These are phyloP conservation scores for Gymnorhina tibicen DNA, from an alignment of 2,113 vertebrate genomes.

Conservation along the genomic window DNA sequence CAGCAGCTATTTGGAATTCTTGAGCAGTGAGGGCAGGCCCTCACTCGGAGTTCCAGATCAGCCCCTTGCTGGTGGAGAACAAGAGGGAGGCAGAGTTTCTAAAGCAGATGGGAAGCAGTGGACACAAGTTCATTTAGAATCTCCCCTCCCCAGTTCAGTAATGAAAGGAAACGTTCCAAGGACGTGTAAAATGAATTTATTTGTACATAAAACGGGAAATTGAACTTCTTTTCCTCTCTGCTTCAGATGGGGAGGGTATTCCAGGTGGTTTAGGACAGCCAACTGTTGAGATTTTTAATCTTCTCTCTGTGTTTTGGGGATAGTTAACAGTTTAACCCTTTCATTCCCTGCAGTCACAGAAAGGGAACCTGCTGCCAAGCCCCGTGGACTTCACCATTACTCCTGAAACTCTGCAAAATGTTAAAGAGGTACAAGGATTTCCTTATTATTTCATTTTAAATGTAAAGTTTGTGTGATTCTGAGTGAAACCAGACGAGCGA, in stretches of 20 bases:
- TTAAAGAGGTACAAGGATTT: conserved; percentile 79
- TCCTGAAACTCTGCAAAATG: conserved; percentile 91
- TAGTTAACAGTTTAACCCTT: not conserved
- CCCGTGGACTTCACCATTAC: conserved; percentile 94
- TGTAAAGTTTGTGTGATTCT: not conserved
- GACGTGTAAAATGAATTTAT: not conserved
- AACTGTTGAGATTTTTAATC: not conserved
- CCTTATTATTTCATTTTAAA: not conserved
- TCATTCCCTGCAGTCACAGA: conserved; percentile 81
- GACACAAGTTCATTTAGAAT: not conserved
- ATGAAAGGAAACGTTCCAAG: not conserved
- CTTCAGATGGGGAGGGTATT: not conserved
- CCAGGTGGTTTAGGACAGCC: not conserved
- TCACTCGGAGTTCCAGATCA: not conserved
- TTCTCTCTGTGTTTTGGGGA: not conserved
- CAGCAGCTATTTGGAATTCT: conserved; percentile 23
- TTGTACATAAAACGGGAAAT: not conserved
- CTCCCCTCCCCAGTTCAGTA: not conserved
- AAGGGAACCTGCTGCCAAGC: conserved; percentile 80
- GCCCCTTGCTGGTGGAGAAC: not conserved
- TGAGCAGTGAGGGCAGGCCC: not conserved
- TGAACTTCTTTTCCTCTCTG: not conserved
- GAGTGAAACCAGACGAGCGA: not conserved
- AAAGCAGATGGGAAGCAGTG: not conserved
- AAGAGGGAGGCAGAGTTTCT: not conserved